Base-by-base conservation (phyloP, 2,797 vertebrate species). In the Poeciliopsis turneri region DNA sequence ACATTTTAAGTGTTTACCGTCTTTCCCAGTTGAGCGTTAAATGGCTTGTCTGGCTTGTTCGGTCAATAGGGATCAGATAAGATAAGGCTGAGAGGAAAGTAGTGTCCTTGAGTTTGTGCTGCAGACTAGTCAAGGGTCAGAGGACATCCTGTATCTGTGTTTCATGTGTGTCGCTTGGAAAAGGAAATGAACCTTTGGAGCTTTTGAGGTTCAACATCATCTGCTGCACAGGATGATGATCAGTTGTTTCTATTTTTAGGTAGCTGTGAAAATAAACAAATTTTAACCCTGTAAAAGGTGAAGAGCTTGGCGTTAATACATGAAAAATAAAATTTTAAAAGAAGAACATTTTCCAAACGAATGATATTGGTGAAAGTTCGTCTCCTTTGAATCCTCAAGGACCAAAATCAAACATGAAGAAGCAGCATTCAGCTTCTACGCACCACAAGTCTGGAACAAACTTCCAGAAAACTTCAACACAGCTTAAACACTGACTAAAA, bases 71-170 rank as follows among this genome's bases (percentile, higher is more conserved):
- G 74, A 20, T 69, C 30, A 72, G 81, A 93, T 90, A 89, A 90
- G 86, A 93, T 85, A 87, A 84, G 75, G 66, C 46, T 73, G 59
- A 41, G 49, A 81, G 77, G 45, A 84, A 80, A 89, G 83, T 39
- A 79, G 72, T 49, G 86, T 74, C 80, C 82, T 79, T 64, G 66
- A n/a, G 51, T 49, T 28, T 82, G 55, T 47, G 25, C 30, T 66
- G 43, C n/a, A 9, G 30, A 69, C 74, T 36, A 59, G 41, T 3
- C 45, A 47, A 51, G 12, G 70, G 77, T 74, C 80, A 71, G n/a
- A 76, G 30, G 76, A 80, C 81, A 79, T 82, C 59, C 30, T 68
- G 39, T 71, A 46, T 28, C 41, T 45, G 25, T 71, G n/a, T 71
- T 71, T 45, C 43, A 46, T 46, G 75, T 64, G 15, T 57, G n/a